Conservation (phyloP, 2,113 vertebrate species). For the Perognathus longimembris region DNA sequence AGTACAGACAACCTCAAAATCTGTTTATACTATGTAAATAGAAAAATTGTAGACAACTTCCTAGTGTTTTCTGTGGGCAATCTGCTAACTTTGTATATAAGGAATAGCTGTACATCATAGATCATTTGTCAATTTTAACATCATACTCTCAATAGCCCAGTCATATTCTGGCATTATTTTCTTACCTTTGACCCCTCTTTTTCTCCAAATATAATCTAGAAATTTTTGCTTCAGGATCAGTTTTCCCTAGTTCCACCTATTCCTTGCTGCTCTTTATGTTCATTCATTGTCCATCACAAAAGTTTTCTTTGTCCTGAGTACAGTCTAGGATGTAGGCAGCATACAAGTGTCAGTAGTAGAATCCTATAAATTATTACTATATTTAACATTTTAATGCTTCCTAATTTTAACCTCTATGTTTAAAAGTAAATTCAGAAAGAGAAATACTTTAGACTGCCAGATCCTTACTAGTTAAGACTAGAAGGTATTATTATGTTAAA, state of each 20-base stretch:
- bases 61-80: slow-evolving; percentile 46
- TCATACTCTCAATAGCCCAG: slow-evolving; percentile 33
- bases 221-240: not conserved
- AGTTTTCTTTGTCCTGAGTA: not conserved
- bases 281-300: not conserved
- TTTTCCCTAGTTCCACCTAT: not conserved
- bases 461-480: slow-evolving; percentile 7
- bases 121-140: not conserved
- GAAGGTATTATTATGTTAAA: not conserved
- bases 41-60: slow-evolving; percentile 50
- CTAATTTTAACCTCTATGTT: slow-evolving; percentile 20
- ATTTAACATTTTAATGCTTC: slow-evolving; percentile 53
- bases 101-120: slow-evolving; percentile 15
- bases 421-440: slow-evolving; percentile 59
- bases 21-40: slow-evolving; percentile 73
- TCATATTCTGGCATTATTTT: not conserved
- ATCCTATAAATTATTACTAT: slow-evolving; percentile 5
- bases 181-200: not conserved
- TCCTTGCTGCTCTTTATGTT: not conserved
- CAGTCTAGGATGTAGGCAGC: not conserved
- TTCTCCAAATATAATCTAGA: slow-evolving; percentile 4
- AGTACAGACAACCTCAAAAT: slow-evolving; percentile 76
- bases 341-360: not conserved
- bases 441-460: slow-evolving; percentile 14
- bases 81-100: slow-evolving; percentile 32